A percentile compares a stretch with the other conserved stretches of the same genome.
Evolutionary conservation across 1,140 invertebrate genomes (phyloP).

Genomic region (Dinoponera quadriceps): DNA sequence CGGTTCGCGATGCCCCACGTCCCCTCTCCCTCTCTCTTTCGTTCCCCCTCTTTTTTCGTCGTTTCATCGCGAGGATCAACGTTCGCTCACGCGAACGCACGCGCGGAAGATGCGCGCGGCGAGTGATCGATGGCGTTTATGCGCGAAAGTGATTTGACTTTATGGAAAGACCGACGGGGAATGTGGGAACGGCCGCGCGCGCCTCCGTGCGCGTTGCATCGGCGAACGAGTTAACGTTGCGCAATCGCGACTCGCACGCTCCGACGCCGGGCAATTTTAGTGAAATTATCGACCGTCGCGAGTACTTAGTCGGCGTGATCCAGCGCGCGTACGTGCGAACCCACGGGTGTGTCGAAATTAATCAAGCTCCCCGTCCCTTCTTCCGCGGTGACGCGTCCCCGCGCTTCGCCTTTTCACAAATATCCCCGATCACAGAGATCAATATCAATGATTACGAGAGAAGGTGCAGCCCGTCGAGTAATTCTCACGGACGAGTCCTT

Average conservation of each 20-base stretch:
- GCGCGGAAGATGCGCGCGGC: constrained; percentile 19
- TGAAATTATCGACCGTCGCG: constrained; percentile 40
- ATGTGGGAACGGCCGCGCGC: constrained; percentile 42
- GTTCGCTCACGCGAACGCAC: neutral
- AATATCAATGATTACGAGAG: neutral
- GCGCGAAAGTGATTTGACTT: constrained; percentile 54
- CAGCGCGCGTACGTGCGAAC: neutral
- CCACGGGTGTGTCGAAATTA: constrained; percentile 13
- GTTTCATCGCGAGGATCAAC: constrained; percentile 4
- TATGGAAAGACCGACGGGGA: constrained; percentile 35
- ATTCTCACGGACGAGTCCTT: no score
- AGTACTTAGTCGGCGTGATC: neutral
- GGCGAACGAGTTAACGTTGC: constrained; percentile 47
- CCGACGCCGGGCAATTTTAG: constrained; percentile 35
- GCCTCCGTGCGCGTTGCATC: constrained; percentile 3
- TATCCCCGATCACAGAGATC: neutral
- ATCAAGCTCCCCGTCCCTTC: neutral
- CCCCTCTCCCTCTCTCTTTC: constrained; percentile 10
- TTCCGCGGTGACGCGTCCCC: neutral
- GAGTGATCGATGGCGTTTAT: constrained; percentile 52
- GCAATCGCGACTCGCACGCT: constrained; percentile 38
- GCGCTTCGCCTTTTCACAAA: no score
- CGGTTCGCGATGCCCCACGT: constrained; percentile 11
- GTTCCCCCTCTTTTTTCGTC: neutral
- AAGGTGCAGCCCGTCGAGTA: neutral